Evolutionary conservation across 2,797 vertebrate species (phyloP).

Genomic region (Mormyrus proboscirostris): DNA sequence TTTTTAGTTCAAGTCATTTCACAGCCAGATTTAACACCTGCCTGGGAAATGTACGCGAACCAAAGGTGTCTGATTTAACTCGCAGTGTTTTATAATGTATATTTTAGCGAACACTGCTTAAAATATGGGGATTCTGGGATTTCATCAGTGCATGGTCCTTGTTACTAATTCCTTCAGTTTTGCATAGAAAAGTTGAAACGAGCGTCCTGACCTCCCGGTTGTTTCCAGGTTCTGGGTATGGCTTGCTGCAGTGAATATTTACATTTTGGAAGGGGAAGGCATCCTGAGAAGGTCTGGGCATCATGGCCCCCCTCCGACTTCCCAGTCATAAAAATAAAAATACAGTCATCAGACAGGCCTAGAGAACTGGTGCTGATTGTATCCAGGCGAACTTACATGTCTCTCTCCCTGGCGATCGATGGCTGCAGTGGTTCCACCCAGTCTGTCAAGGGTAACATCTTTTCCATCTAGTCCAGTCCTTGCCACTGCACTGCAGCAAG

Average conservation of each 20-base stretch:
- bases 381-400: neutral
- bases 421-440: constrained; percentile 57
- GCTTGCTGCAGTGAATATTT: neutral
- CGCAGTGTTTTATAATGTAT: constrained; percentile 6
- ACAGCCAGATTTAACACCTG: constrained; percentile 36
- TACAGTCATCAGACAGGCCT: neutral
- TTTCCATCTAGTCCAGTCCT: constrained; percentile 68
- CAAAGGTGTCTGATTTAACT: constrained; percentile 13
- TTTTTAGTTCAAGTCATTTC: constrained; percentile 67
- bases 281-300: constrained; percentile 1
- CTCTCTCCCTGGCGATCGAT: constrained; percentile 53
- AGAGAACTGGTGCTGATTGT: neutral
- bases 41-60: constrained; percentile 9
- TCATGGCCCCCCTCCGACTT: neutral
- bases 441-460: constrained; percentile 71
- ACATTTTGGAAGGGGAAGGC: neutral
- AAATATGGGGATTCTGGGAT: constrained; percentile 9
- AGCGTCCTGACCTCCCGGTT: neutral
- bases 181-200: neutral
- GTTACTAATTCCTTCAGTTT: constrained; percentile 14
- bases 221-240: neutral
- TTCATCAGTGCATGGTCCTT: neutral
- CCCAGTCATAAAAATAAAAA: constrained; percentile 8
- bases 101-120: constrained; percentile 3
- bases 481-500: constrained; percentile 65